Percentiles rank a stretch among this genome's conserved stretches.
phyloP scores from a whole-genome alignment of 2,888 invertebrate genomes.

The Catocala nupta region DNA sequence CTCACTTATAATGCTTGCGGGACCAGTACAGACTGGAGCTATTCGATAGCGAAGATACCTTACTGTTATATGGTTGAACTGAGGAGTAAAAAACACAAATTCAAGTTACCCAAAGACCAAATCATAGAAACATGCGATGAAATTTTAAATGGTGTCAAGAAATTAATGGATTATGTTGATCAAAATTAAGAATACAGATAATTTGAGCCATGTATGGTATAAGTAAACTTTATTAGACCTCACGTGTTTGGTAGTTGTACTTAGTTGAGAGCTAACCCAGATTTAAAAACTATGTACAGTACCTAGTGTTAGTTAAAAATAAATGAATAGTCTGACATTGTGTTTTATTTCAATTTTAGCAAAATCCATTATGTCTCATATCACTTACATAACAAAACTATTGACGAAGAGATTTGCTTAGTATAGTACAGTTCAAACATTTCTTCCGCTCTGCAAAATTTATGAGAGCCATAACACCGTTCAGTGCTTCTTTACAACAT shows the following conservation, averaged over 20 bases:
- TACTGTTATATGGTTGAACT: constrained; percentile 81
- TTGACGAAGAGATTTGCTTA: constrained; percentile 47
- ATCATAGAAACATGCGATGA: constrained; percentile 74
- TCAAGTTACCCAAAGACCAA: constrained; percentile 74
- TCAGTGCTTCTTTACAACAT: constrained; percentile 72
- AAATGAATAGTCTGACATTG: background rate
- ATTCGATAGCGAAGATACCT: constrained; percentile 77
- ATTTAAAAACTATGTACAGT: too few species aligned
- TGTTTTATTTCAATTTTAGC: too few species aligned
- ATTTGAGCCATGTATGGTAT: background rate
- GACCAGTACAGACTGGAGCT: constrained; percentile 82
- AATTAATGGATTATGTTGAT: constrained; percentile 76
- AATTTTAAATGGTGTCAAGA: constrained; percentile 71
- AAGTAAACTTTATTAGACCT: too few species aligned
- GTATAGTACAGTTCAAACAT: constrained; percentile 65
- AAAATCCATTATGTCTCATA: too few species aligned
- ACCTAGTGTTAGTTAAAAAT: background rate
- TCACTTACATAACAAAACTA: constrained; percentile 19
- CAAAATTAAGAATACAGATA: constrained; percentile 37
- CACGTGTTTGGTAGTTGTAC: too few species aligned
- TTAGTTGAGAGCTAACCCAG: too few species aligned
- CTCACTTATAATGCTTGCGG: constrained; percentile 80
- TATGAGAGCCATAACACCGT: constrained; percentile 70
- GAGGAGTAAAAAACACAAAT: constrained; percentile 72
- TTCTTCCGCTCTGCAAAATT: constrained; percentile 71